Evolutionary conservation across 2,888 invertebrate genomes (phyloP), one percentile per base, ranked within the genome.

Genomic region (Osmoderma eremita): DNA sequence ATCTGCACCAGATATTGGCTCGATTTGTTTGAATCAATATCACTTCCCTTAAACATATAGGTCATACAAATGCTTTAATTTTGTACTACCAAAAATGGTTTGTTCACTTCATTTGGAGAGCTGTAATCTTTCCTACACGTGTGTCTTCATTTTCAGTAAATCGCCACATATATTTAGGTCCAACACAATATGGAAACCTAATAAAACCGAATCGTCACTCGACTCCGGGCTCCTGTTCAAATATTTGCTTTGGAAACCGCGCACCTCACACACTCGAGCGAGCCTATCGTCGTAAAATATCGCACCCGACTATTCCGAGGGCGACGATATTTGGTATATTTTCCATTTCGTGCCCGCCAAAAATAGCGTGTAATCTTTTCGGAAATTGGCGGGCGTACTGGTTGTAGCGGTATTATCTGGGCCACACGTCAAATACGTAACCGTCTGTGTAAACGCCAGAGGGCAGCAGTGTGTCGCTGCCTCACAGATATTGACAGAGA

Each of bases 271-370:
- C 15, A 30, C 50, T 51, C 30, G 50, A 51, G 10, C 24, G 13
- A n/a, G 30, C 10, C 50, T 15, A 15, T 13, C 51, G 8, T 22
- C 22, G 10, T 13, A 22, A 41, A 42, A 56, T 22, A 56, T 56
- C 56, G 41, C 36, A 12, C 15, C n/a, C 4, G 56, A 56, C 41
- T 41, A 56, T 41, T 41, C 24, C 41, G 13, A 56, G 42, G 10
- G 56, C 56, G 30, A 53, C 53, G 30, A 45, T 45, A 61, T 61
- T 30, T 30, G 30, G 48, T 61, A 61, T 61, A 30, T 36, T 15
- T 61, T 61, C 58, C 45, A 61, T 61, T 20, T 48, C 30, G 45
- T 24, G 30, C 36, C 58, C 24, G 45, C 45, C 12, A 61, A 48
- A 30, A 30, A 10, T 36, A 15, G 48, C 8, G 24, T 61, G 58